phyloP scores from a whole-genome alignment of 2,113 vertebrate genomes.

The Scortum barcoo region DNA sequence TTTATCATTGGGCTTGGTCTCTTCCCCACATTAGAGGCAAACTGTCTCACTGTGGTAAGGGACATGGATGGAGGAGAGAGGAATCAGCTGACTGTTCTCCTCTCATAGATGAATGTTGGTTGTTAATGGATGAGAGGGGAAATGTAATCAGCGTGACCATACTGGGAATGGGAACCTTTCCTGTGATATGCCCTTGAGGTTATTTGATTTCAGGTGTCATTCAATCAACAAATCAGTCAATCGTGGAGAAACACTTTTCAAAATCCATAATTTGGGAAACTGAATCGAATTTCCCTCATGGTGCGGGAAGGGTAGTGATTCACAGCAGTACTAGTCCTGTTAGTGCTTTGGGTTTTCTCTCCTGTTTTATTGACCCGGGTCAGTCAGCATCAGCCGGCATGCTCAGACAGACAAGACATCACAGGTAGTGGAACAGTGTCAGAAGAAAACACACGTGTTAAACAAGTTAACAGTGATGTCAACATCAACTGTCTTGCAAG shows the following conservation, averaged over 20 bases:
- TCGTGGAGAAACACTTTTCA: neutral
- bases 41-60: slow-evolving; percentile 18
- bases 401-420: slow-evolving; percentile 52
- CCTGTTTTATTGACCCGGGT: neutral
- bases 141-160: slow-evolving; percentile 6
- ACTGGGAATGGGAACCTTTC: slow-evolving; percentile 22
- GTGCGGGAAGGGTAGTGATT: neutral
- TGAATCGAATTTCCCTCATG: neutral
- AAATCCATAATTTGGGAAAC: neutral
- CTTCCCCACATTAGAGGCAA: slow-evolving; percentile 29
- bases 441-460: slow-evolving; percentile 18
- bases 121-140: slow-evolving; percentile 32
- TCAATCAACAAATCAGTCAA: slow-evolving; percentile 8
- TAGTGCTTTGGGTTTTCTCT: neutral
- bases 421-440: slow-evolving; percentile 22
- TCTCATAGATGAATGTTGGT: slow-evolving; percentile 2
- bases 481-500: neutral
- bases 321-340: slow-evolving; percentile 3
- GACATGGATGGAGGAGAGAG: slow-evolving; percentile 7
- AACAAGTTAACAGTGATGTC: neutral
- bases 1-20: slow-evolving; percentile 5
- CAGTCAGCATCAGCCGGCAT: slow-evolving; percentile 48
- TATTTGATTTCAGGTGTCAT: neutral
- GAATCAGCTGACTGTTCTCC: neutral
- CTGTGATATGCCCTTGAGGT: neutral